phyloP scores from a whole-genome alignment of 2,113 vertebrate species.

The Pteropus alecto region DNA sequence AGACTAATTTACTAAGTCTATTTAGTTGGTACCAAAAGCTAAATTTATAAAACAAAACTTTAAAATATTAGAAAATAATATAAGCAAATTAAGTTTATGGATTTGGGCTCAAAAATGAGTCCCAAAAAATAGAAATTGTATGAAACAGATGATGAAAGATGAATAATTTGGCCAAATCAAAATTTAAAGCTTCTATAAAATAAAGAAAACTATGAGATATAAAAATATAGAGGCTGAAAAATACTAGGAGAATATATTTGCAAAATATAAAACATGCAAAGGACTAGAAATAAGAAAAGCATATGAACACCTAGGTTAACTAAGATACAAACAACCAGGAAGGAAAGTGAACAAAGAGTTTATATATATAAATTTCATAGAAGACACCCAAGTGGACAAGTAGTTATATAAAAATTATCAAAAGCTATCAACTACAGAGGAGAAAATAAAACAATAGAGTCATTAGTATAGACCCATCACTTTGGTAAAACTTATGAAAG shows the following conservation, averaged over 20 bases:
- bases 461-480: neutral
- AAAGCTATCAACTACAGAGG: neutral
- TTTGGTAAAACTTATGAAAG: neutral
- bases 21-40: neutral
- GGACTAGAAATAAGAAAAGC: neutral
- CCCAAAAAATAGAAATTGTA: neutral
- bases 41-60: neutral
- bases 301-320: neutral
- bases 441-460: neutral
- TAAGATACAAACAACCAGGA: neutral
- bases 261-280: neutral
- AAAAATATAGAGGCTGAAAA: neutral
- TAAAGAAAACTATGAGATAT: neutral
- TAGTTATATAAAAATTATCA: neutral
- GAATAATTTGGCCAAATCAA: neutral
- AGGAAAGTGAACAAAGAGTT: neutral
- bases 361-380: neutral
- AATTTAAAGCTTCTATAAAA: neutral
- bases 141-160: neutral
- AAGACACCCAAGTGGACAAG: neutral
- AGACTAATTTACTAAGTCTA: neutral
- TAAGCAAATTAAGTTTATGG: neutral
- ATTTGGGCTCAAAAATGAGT: neutral
- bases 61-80: neutral
- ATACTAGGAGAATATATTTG: neutral